Conservation (phyloP, 2,797 vertebrate genomes). For the Cyprinella venusta region DNA sequence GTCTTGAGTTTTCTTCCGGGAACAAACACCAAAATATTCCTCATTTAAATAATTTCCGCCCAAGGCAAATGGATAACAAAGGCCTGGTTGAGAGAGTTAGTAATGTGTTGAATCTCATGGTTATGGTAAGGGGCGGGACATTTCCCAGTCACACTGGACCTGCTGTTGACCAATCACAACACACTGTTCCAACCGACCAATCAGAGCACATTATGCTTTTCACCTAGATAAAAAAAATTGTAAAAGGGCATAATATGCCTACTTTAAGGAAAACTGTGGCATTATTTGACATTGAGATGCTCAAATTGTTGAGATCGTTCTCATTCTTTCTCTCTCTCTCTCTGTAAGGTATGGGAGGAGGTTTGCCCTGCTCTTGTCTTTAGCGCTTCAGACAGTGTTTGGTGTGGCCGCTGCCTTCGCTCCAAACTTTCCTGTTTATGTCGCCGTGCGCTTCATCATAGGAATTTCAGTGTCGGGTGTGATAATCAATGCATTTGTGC, state of each 20-base stretch:
- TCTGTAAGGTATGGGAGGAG: slow-evolving; percentile 83
- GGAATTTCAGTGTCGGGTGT: slow-evolving; percentile 80
- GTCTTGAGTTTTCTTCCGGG: too few species aligned
- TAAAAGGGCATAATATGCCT: not conserved
- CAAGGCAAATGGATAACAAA: too few species aligned
- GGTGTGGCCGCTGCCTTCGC: slow-evolving; percentile 81
- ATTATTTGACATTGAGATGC: not conserved
- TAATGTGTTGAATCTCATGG: too few species aligned
- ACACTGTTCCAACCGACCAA: too few species aligned
- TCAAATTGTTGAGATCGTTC: not conserved
- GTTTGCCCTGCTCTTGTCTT: slow-evolving; percentile 75
- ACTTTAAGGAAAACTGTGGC: too few species aligned
- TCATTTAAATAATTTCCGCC: too few species aligned
- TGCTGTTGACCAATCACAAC: too few species aligned
- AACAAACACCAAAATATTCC: too few species aligned
- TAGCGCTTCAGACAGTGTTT: slow-evolving; percentile 77
- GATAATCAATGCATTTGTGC: slow-evolving; percentile 77
- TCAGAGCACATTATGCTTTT: too few species aligned
- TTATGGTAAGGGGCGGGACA: too few species aligned
- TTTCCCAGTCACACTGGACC: too few species aligned
- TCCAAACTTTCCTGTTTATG: slow-evolving; percentile 80
- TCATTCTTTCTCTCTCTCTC: slow-evolving; percentile 3
- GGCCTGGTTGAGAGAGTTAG: too few species aligned
- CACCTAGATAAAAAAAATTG: not conserved
- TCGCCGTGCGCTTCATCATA: slow-evolving; percentile 79